Evolutionary conservation across 2,797 vertebrate species (phyloP).

Genomic region (Coreius guichenoti): DNA sequence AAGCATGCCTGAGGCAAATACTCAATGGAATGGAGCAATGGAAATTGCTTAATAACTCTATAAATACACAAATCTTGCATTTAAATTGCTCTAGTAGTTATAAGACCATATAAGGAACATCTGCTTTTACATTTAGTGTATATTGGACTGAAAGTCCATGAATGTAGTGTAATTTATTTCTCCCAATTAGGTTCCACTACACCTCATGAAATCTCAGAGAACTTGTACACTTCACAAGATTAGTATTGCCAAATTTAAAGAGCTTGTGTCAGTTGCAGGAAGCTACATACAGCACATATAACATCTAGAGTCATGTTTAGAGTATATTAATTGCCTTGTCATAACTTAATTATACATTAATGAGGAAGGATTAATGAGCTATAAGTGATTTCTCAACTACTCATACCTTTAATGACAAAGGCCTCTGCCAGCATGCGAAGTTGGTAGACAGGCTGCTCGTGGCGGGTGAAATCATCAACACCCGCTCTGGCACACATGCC

Average conservation of each 20-base stretch:
- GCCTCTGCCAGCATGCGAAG: constrained; percentile 93
- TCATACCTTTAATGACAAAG: constrained; percentile 94
- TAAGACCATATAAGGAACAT: constrained; percentile 47
- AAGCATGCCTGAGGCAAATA: constrained; percentile 46
- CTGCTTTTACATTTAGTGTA: not conserved
- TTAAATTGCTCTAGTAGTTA: constrained; percentile 15
- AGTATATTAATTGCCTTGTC: not conserved
- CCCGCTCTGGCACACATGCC: constrained; percentile 95
- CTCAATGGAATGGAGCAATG: constrained; percentile 56
- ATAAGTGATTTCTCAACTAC: constrained; percentile 3
- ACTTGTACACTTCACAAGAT: not conserved
- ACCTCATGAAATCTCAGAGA: not conserved
- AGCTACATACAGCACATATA: not conserved
- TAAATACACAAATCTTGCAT: constrained; percentile 28
- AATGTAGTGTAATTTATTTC: not conserved
- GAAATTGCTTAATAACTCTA: constrained; percentile 40
- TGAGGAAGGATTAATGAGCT: not conserved
- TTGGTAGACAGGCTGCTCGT: constrained; percentile 88
- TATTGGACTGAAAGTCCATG: not conserved
- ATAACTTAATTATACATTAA: constrained; percentile 1
- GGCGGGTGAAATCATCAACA: constrained; percentile 87
- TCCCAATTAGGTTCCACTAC: not conserved
- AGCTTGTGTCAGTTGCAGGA: not conserved
- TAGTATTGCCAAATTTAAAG: not conserved
- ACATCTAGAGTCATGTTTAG: no score